Evolutionary conservation across 2,113 vertebrate genomes (phyloP).

Genomic region (Stercorarius parasiticus): DNA sequence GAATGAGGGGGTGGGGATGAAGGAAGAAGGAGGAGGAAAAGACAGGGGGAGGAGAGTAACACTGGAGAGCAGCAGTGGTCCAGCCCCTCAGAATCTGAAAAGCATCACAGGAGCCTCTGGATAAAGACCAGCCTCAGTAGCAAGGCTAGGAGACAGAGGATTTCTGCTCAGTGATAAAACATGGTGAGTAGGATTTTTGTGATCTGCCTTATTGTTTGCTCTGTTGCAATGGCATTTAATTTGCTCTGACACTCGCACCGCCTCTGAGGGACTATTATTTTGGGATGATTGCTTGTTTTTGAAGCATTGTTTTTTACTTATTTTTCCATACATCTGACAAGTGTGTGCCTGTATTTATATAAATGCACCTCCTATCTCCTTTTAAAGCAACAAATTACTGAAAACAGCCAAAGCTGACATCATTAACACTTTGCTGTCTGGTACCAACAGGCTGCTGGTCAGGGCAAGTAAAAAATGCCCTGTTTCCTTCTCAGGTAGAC

Average conservation of each 20-base stretch:
- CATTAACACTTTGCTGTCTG: slow-evolving; percentile 1
- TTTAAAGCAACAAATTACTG: not conserved
- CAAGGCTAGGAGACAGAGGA: slow-evolving; percentile 41
- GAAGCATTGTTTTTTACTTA: not conserved
- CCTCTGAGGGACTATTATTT: not conserved
- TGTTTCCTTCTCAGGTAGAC: slow-evolving; percentile 19
- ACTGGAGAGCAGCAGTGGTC: slow-evolving; percentile 45
- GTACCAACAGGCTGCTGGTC: slow-evolving; percentile 38
- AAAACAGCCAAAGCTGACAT: not conserved
- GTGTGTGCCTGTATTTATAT: not conserved
- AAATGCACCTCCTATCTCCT: not conserved
- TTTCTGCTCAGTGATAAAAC: slow-evolving; percentile 43
- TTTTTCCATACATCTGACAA: not conserved
- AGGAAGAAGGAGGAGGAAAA: slow-evolving; percentile 48
- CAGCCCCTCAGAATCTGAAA: slow-evolving; percentile 63
- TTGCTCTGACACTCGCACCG: not conserved
- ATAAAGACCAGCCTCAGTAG: slow-evolving; percentile 56
- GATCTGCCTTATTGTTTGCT: not conserved
- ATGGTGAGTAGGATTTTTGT: slow-evolving; percentile 61
- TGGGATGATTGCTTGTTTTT: not conserved
- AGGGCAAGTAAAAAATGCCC: not conserved
- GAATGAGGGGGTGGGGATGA: slow-evolving; percentile 48
- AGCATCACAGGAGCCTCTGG: slow-evolving; percentile 56
- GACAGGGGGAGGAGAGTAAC: slow-evolving; percentile 59
- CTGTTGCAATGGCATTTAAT: not conserved